Evolutionary conservation across 2,797 vertebrate species (phyloP).

Genomic region (Galago senegalensis): DNA sequence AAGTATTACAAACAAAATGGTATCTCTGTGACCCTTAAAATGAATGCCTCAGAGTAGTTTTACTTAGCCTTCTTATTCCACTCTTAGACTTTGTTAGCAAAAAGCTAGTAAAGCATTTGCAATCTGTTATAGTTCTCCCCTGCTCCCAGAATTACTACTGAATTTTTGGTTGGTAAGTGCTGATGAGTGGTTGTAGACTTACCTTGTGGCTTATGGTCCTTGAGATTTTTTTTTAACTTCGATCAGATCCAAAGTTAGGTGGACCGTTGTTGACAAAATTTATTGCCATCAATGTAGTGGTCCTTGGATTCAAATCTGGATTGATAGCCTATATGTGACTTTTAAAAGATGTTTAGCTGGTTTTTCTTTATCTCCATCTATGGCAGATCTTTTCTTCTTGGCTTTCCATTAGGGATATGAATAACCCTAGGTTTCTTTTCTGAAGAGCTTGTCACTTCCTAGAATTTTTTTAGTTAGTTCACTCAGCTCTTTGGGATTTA

Average conservation of each 20-base stretch:
- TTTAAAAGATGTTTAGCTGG: neutral
- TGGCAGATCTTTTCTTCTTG: neutral
- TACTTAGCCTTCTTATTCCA: neutral
- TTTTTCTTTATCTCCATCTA: neutral
- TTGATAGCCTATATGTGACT: neutral
- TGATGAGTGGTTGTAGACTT: neutral
- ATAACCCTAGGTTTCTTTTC: neutral
- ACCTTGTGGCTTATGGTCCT: neutral
- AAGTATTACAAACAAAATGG: constrained; percentile 38
- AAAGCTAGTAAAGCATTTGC: neutral
- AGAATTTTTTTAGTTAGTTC: neutral
- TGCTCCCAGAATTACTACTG: neutral
- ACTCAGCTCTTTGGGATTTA: neutral
- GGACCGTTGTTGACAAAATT: neutral
- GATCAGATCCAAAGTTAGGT: neutral
- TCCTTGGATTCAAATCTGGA: neutral
- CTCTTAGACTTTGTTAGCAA: neutral
- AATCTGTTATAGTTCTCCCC: neutral
- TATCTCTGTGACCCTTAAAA: neutral
- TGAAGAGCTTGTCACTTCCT: neutral
- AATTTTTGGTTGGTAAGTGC: neutral
- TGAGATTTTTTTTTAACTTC: neutral
- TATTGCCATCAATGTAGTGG: neutral
- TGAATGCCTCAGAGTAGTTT: neutral
- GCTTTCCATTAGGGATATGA: neutral